A percentile compares a stretch with the other conserved stretches of the same genome.
These are phyloP conservation scores for Amphipyra berbera DNA, from an alignment of 2,888 invertebrate genomes.

Conservation along the genomic window DNA sequence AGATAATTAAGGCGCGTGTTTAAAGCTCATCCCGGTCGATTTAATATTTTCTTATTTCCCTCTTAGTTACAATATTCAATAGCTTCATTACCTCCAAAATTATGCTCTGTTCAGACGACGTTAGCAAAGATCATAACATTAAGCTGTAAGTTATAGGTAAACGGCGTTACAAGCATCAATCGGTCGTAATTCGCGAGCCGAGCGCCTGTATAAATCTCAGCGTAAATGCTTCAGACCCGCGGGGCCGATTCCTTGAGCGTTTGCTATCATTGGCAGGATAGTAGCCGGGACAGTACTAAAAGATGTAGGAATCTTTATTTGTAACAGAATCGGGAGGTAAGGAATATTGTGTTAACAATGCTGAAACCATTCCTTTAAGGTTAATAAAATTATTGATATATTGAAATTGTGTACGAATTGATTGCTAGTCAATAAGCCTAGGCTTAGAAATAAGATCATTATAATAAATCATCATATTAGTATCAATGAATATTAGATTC, in stretches of 20 bases:
- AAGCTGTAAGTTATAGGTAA: constrained; percentile 39
- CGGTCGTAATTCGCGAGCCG: constrained; percentile 53
- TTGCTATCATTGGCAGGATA: constrained; percentile 33
- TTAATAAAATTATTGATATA: too few relatives aligned
- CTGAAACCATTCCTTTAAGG: too few relatives aligned
- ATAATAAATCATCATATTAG: too few relatives aligned
- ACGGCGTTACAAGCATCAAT: constrained; percentile 58
- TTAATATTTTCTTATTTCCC: not conserved
- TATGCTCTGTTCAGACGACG: constrained; percentile 20
- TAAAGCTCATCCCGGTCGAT: not conserved
- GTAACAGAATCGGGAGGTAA: not conserved
- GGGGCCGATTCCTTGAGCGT: constrained; percentile 51
- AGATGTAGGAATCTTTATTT: too few relatives aligned
- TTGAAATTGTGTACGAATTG: too few relatives aligned
- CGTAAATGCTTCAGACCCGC: constrained; percentile 54
- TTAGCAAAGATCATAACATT: constrained; percentile 29
- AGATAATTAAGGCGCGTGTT: not conserved
- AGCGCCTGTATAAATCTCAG: constrained; percentile 66
- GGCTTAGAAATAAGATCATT: too few relatives aligned
- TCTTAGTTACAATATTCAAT: constrained; percentile 30
- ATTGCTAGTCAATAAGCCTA: too few relatives aligned
- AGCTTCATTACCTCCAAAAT: constrained; percentile 29
- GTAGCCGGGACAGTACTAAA: constrained; percentile 13
- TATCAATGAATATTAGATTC: too few relatives aligned
- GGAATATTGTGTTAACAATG: too few relatives aligned